phyloP scores from a whole-genome alignment of 1,140 invertebrate species.

The Cydia strobilella region DNA sequence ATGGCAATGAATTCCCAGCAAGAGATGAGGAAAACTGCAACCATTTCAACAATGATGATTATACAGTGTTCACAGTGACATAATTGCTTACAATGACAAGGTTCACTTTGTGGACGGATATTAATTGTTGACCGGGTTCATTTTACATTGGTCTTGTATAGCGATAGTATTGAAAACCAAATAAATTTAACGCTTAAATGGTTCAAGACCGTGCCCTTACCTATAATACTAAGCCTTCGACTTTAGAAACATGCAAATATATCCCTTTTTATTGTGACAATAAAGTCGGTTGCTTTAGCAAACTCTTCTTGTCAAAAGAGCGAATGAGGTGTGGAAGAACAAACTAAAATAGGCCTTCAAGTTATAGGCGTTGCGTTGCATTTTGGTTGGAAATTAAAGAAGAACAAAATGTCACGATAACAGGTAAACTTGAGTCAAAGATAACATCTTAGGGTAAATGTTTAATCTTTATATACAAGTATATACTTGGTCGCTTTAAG shows the following conservation, averaged over 20 bases:
- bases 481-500: not conserved
- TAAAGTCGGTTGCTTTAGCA: too few species aligned
- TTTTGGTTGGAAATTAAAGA: not conserved
- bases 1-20: not conserved
- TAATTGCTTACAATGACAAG: not conserved
- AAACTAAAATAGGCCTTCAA: not conserved
- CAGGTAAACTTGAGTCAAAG: not conserved
- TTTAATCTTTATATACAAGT: constrained; percentile 42
- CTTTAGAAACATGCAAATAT: too few species aligned
- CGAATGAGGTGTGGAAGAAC: too few species aligned
- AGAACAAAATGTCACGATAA: not conserved
- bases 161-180: too few species aligned
- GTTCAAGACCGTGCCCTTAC: too few species aligned
- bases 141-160: not conserved
- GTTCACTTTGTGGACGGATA: not conserved
- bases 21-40: not conserved
- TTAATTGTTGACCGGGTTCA: not conserved
- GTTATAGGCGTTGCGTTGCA: not conserved
- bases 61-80: not conserved
- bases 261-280: too few species aligned
- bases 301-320: too few species aligned
- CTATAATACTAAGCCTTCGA: too few species aligned
- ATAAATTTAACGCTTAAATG: too few species aligned
- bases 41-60: not conserved
- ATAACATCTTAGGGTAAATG: constrained; percentile 12